Evolutionary conservation across 2,797 vertebrate genomes (phyloP).

Genomic region (Darevskia mixta): DNA sequence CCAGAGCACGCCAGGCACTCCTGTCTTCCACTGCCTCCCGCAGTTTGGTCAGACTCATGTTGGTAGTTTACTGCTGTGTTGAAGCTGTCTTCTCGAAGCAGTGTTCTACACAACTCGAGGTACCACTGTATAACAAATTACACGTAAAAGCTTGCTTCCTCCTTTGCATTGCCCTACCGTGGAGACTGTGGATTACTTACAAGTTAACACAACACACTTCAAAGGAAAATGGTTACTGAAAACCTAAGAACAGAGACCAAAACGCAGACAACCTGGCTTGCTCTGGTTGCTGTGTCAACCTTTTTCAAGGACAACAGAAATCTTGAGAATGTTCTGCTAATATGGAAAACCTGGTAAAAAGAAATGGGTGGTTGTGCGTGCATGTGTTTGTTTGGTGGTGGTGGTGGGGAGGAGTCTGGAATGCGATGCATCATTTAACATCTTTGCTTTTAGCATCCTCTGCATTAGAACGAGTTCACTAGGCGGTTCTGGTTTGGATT

Average conservation of each 20-base stretch:
- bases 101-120: too few relatives aligned
- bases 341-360: background rate
- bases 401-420: background rate
- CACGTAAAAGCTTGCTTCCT: background rate
- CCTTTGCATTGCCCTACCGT: too few relatives aligned
- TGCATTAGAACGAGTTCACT: slow-evolving; percentile 56
- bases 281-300: slow-evolving; percentile 2
- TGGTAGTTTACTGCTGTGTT: too few relatives aligned
- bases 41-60: too few relatives aligned
- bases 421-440: slow-evolving; percentile 32
- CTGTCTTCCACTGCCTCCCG: too few relatives aligned
- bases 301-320: background rate
- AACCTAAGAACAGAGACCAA: slow-evolving; percentile 39
- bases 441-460: slow-evolving; percentile 52
- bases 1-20: too few relatives aligned
- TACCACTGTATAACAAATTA: too few relatives aligned
- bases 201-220: slow-evolving; percentile 40
- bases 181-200: slow-evolving; percentile 10
- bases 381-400: too few relatives aligned
- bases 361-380: background rate
- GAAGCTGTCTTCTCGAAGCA: too few relatives aligned
- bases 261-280: background rate
- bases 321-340: slow-evolving; percentile 7
- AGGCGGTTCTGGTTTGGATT: slow-evolving; percentile 71
- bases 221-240: slow-evolving; percentile 62